Base-by-base conservation (phyloP, 2,113 vertebrate genomes). In the Todiramphus chloris region DNA sequence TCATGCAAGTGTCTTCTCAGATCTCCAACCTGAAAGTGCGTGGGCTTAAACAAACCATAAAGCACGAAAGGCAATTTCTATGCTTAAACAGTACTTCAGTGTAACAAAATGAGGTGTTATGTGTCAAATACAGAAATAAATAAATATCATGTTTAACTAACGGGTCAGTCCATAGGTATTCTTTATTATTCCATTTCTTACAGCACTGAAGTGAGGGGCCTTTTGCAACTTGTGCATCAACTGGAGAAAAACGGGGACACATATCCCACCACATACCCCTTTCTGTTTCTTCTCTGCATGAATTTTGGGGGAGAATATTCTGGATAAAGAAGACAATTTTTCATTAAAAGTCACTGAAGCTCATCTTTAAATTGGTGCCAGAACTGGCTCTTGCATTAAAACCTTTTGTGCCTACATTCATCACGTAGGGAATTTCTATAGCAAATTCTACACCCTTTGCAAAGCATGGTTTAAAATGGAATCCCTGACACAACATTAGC, bases 391-490 rank as follows among this genome's bases (percentile, higher is more conserved):
- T 59, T 89, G 33, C 58, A 44, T 35, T 76, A 83, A 24, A 10
- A 96, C 37, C 81, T 93, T 73, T 90, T 92, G 59, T 93, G 80
- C 70, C 66, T 0, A 3, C 83, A 96, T 96, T 96, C 76, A 94
- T 88, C 76, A 83, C 3, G 6, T 18, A 72, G 50, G 62, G 73
- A 96, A 91, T 92, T 95, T 96, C 90, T 76, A 85, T 64, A 86
- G 60, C 31, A 90, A 94, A 95, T 94, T 97, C 93, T 84, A 82
- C 81, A 78, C 48, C 37, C 67, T 63, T 63, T 91, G 63, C 60
- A 97, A 96, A 97, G 73, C 87, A 73, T 27, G 23, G 53, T 79
- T 96, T 74, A 91, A 87, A 95, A 95, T 31, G n/a, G 67, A 77
- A 94, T 79, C 84, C 70, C 28, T 25, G 13, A 83, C 19, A 79